phyloP scores from a whole-genome alignment of 2,797 vertebrate genomes.

The Poecilia picta region DNA sequence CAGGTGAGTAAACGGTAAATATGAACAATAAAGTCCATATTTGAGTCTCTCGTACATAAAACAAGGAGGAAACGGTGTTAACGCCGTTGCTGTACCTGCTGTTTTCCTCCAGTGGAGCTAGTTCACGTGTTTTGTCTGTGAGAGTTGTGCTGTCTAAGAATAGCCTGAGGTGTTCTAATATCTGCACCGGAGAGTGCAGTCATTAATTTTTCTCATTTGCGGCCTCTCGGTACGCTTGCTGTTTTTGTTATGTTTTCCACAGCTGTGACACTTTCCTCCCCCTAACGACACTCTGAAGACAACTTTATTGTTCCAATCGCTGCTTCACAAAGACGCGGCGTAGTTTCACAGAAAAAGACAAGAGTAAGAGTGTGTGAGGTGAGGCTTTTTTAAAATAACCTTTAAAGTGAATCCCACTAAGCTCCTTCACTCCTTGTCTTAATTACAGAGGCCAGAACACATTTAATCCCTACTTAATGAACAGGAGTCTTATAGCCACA shows the following conservation, averaged over 20 bases:
- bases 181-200: not conserved
- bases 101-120: conserved; percentile 3
- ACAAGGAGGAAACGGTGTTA: not conserved
- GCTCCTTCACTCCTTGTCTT: conserved; percentile 60
- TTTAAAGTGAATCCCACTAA: conserved; percentile 64
- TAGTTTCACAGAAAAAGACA: conserved; percentile 25
- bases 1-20: not conserved
- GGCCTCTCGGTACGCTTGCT: not conserved
- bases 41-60: not conserved
- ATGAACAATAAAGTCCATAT: not conserved
- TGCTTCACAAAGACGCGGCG: not conserved
- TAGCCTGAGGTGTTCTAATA: conserved; percentile 6
- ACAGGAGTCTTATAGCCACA: conserved; percentile 53
- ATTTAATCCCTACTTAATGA: conserved; percentile 77
- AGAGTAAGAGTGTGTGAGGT: conserved; percentile 42
- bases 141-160: conserved; percentile 18
- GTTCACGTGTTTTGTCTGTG: conserved; percentile 17
- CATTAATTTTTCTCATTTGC: conserved; percentile 13
- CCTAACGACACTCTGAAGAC: not conserved
- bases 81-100: not conserved
- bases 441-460: conserved; percentile 70
- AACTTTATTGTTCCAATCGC: not conserved
- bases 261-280: conserved; percentile 3
- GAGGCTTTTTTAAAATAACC: conserved; percentile 53
- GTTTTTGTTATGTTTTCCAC: conserved; percentile 12